Conservation (phyloP, 2,113 vertebrate species). For the Acrocephalus kingi region DNA sequence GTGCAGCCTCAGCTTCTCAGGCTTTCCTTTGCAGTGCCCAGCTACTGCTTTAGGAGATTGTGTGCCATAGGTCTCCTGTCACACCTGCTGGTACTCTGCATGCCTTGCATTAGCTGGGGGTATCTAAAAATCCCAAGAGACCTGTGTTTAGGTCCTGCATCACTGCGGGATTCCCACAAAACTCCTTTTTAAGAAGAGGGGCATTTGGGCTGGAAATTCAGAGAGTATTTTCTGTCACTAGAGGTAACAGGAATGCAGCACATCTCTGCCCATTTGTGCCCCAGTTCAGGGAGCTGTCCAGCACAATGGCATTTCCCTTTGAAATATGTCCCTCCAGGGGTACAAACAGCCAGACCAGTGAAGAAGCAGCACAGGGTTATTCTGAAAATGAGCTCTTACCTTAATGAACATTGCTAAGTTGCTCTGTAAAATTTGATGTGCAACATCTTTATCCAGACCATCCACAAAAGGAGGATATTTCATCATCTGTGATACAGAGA, state of each 20-base stretch:
- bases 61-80: not conserved
- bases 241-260: not conserved
- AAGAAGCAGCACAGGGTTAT: not conserved
- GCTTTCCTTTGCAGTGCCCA: not conserved
- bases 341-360: not conserved
- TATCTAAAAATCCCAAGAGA: not conserved
- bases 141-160: not conserved
- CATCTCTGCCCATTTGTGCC: not conserved
- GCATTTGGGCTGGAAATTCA: not conserved
- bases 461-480: not conserved
- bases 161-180: not conserved
- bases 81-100: not conserved
- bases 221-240: not conserved
- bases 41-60: not conserved
- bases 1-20: not conserved
- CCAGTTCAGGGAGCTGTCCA: not conserved
- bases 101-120: not conserved
- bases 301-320: not conserved
- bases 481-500: not conserved
- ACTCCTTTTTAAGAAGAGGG: not conserved
- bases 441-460: constrained; percentile 9
- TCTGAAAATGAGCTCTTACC: not conserved
- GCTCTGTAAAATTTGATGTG: not conserved
- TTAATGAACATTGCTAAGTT: fast-evolving
- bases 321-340: not conserved